These are phyloP conservation scores for Daphoenositta chrysoptera DNA, from an alignment of 2,113 vertebrate genomes.

Conservation along the genomic window DNA sequence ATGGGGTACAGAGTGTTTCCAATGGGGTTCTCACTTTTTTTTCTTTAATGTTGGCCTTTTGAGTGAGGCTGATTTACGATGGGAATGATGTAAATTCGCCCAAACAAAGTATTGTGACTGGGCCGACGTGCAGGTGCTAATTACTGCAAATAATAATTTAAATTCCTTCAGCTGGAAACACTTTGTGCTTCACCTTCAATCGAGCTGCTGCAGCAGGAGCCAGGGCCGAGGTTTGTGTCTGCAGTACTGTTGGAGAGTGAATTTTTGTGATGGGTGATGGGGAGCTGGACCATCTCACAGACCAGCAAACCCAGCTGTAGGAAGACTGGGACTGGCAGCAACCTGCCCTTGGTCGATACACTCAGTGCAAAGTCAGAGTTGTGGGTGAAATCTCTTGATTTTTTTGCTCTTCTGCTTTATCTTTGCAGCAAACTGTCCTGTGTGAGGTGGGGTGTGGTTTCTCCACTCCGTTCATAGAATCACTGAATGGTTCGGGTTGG, in stretches of 20 bases:
- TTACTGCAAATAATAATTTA: not conserved
- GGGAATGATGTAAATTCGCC: not conserved
- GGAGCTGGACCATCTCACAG: not conserved
- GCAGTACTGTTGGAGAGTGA: not conserved
- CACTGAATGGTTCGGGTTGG: not conserved
- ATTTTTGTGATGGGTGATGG: not conserved
- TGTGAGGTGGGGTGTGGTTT: not conserved
- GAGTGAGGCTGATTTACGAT: not conserved
- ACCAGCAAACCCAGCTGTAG: not conserved
- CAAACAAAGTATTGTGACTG: not conserved
- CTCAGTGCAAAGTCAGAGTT: not conserved
- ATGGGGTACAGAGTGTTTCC: not conserved
- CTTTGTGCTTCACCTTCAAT: not conserved
- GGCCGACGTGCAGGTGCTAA: not conserved
- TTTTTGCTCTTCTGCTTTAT: not conserved
- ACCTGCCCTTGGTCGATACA: rapidly evolving
- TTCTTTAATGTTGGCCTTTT: not conserved
- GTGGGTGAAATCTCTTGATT: not conserved
- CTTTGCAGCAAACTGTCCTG: not conserved
- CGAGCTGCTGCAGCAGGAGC: not conserved
- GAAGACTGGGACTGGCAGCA: not conserved
- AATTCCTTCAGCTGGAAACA: not conserved
- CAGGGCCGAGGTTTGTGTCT: not conserved
- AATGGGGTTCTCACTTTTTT: not conserved
- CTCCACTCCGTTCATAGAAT: not conserved